Evolutionary conservation across 2,113 vertebrate species (phyloP), one percentile per base, ranked within the genome.

Genomic region (Neogobius melanostomus): DNA sequence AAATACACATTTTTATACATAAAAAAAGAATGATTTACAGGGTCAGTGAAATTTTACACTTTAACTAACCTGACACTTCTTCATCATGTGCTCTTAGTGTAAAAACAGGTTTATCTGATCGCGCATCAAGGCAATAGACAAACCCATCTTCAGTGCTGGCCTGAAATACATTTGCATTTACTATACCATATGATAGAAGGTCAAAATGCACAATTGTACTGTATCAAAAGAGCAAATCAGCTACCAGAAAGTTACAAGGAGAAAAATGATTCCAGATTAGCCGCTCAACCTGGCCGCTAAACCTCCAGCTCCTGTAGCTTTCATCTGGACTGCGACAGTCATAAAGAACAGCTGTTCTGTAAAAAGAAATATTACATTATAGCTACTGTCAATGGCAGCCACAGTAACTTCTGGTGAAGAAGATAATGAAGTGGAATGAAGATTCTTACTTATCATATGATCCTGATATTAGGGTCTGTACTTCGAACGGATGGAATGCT

Each of bases 71-170:
- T 77, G 98, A 97, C 50, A 98, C 95, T 82, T 99, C 97, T 73
- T 90, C 95, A 8, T 98, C 92, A 0, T 99, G 98, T 46, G 96
- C 98, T 70, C 92, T 95, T 50, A 99, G 89, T 0, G 97, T 98
- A 66, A 99, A 99, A 50, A 99, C 72, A 0, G 97, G 95, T 83
- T 98, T 99, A 82, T 99, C 95, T 2, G 96, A 93, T 1, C 98
- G 96, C 14, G 96, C 98, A 64, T 99, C 98, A 82, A 99, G 87
- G 64, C 95, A 96, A 90, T 99, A 99, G 28, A 99, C 93, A 84
- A 99, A 99, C 44, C 97, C 97, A 0, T 99, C 97, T 3, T 99
- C 98, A 47, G 97, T 99, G 90, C 97, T 99, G 46, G 92, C 95
- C 98, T 99, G 77, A 75, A 90, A 68, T 44, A 42, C 8, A 50